phyloP scores from a whole-genome alignment of 37 sponge, comb jelly and placozoan species.

The Dysidea cf. avara region DNA sequence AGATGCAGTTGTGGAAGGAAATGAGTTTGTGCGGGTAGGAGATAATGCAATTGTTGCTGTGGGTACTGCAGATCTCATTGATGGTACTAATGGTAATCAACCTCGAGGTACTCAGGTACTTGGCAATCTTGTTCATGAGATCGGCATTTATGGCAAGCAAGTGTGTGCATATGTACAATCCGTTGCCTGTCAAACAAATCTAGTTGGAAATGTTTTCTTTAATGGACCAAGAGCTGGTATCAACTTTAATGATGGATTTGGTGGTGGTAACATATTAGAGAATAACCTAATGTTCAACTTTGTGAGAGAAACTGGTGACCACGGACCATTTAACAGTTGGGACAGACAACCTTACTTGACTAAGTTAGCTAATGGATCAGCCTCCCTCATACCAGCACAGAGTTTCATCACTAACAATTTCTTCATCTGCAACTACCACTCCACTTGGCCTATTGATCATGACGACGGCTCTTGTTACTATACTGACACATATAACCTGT shows the following conservation, averaged over 20 bases:
- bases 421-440: constrained; percentile 50
- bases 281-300: constrained; percentile 59
- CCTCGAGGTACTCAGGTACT: constrained; percentile 38
- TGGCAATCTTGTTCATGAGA: constrained; percentile 54
- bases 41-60: constrained; percentile 56
- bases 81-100: constrained; percentile 47
- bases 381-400: constrained; percentile 37
- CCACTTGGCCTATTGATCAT: constrained; percentile 56
- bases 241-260: constrained; percentile 72
- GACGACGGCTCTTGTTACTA: constrained; percentile 64
- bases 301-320: constrained; percentile 58
- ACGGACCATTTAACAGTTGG: constrained; percentile 62
- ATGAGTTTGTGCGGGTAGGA: constrained; percentile 42
- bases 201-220: constrained; percentile 47
- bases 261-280: constrained; percentile 34
- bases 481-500: constrained; percentile 46
- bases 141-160: constrained; percentile 63
- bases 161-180: constrained; percentile 35
- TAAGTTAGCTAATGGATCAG: constrained; percentile 10
- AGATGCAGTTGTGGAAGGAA: constrained; percentile 14
- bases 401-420: constrained; percentile 33
- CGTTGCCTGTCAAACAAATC: constrained; percentile 24
- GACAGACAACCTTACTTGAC: constrained; percentile 56
- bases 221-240: constrained; percentile 65
- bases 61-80: constrained; percentile 40